A percentile compares a stretch with the other conserved stretches of the same genome.
These are phyloP conservation scores for Salvelinus sp. DNA, from an alignment of 2,113 vertebrate genomes.

Conservation along the genomic window DNA sequence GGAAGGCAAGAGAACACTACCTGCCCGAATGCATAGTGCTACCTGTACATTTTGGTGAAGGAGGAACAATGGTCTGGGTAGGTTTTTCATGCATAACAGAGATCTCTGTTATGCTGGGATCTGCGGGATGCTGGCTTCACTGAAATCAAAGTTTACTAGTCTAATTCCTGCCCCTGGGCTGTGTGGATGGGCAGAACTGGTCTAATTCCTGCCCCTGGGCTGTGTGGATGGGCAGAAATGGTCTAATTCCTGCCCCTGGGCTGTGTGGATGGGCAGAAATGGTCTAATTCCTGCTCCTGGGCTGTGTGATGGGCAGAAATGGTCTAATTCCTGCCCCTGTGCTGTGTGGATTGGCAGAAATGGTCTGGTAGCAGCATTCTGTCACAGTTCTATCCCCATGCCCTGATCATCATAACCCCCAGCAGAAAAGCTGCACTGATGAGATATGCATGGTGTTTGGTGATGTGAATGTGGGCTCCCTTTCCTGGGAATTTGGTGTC, in stretches of 20 bases:
- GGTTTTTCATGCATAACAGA: too few relatives aligned
- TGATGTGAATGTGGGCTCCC: neutral
- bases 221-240: neutral
- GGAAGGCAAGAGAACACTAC: too few relatives aligned
- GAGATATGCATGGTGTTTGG: slow-evolving; percentile 1
- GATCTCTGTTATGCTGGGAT: slow-evolving; percentile 11
- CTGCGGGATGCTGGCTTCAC: neutral
- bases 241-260: slow-evolving; percentile 14
- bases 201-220: slow-evolving; percentile 13
- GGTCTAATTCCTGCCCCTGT: slow-evolving; percentile 3
- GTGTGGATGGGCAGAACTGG: neutral
- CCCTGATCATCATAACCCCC: slow-evolving; percentile 1
- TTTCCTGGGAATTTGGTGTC: neutral
- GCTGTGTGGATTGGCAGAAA: neutral
- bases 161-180: neutral
- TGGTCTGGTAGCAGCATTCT: neutral
- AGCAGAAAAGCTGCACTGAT: neutral
- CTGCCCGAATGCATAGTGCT: too few relatives aligned
- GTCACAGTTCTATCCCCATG: neutral
- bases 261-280: neutral
- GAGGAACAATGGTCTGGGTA: too few relatives aligned
- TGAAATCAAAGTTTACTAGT: too few relatives aligned
- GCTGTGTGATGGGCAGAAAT: neutral
- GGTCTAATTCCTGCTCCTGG: slow-evolving; percentile 13
- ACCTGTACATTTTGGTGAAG: too few relatives aligned